Conservation (phyloP, 2,797 vertebrate genomes). For the Squalus acanthias region DNA sequence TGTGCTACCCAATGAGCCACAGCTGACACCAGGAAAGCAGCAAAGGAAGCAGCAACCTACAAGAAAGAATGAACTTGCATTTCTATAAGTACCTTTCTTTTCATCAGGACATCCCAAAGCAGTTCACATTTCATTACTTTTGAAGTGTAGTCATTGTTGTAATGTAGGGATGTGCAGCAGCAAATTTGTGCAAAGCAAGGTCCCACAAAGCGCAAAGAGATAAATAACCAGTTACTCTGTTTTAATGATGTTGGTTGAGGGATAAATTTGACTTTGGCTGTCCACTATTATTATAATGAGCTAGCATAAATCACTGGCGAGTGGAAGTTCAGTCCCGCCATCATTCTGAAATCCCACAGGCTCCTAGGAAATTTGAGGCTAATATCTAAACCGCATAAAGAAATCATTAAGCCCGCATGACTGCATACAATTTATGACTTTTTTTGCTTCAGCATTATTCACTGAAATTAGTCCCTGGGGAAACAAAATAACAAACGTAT, state of each 20-base stretch:
- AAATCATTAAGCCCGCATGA: neutral
- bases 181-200: neutral
- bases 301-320: neutral
- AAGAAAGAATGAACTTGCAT: neutral
- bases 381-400: neutral
- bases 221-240: neutral
- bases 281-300: neutral
- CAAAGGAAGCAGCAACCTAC: neutral
- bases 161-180: neutral
- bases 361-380: slow-evolving; percentile 2
- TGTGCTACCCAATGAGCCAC: too few species aligned
- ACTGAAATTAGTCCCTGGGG: neutral
- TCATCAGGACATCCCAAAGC: too few species aligned
- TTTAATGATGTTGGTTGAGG: neutral
- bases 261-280: neutral
- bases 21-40: too few species aligned
- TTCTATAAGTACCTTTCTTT: neutral
- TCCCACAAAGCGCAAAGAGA: neutral
- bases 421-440: neutral
- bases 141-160: neutral
- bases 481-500: neutral
- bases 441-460: slow-evolving; percentile 11
- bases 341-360: neutral
- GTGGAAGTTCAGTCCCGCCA: neutral
- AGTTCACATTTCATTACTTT: neutral